These are phyloP conservation scores for Promerops cafer DNA, from an alignment of 2,113 vertebrate species.

Conservation along the genomic window DNA sequence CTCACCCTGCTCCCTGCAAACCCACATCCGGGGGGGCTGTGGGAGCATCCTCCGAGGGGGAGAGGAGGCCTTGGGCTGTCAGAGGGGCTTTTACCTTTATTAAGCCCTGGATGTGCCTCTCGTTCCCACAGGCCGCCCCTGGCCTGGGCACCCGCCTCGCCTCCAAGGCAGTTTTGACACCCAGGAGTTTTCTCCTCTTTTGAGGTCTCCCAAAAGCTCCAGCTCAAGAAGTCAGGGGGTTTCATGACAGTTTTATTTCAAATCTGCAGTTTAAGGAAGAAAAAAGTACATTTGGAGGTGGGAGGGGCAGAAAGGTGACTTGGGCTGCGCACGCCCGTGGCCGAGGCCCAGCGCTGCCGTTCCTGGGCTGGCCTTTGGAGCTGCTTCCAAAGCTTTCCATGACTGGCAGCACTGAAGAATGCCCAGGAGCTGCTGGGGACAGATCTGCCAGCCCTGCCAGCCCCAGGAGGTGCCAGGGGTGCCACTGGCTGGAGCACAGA, in stretches of 20 bases:
- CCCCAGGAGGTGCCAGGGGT: background rate
- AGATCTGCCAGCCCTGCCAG: background rate
- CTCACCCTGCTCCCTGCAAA: background rate
- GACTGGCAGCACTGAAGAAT: rapidly evolving
- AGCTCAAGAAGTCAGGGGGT: background rate
- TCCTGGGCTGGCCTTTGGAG: rapidly evolving
- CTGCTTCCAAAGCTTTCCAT: background rate
- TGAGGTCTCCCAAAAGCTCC: background rate
- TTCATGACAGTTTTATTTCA: background rate
- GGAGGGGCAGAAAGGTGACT: background rate
- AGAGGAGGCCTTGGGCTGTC: background rate
- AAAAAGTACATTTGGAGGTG: background rate
- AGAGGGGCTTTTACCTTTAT: background rate
- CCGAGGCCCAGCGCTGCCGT: rapidly evolving
- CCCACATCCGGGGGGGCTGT: background rate
- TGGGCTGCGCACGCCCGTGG: rapidly evolving
- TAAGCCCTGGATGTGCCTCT: background rate
- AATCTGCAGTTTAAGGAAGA: background rate
- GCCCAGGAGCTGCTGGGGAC: background rate
- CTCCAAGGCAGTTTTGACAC: background rate
- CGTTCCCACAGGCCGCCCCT: background rate
- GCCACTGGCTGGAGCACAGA: rapidly evolving
- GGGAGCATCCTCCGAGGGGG: background rate
- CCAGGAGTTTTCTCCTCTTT: rapidly evolving
- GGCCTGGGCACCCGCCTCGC: rapidly evolving